Base-by-base conservation (phyloP, 1,140 invertebrate genomes). In the Neelides sp. region DNA sequence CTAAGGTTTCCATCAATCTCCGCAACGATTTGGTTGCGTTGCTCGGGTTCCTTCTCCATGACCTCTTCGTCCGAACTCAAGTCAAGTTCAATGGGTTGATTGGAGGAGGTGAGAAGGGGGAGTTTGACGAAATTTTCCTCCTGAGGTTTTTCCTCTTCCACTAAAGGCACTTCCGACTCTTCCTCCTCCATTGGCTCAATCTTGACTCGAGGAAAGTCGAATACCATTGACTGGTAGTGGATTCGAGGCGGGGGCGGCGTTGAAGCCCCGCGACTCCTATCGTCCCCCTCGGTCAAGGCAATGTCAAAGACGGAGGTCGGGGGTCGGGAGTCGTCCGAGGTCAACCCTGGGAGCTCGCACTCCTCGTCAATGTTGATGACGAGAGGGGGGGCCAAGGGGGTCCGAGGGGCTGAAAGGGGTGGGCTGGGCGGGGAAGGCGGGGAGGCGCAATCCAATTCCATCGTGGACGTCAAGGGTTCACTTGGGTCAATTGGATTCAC, bases 401-500 rank as follows among this genome's bases (percentile, higher is more conserved):
- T 44, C 34, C 15, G 39, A 17, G 32, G 19, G 40, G 22, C 39
- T 28, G 32, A 46, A 41, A 28, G 27, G 46, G 12, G 17, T 41
- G 17, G 30, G 65, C 47, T 32, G 53, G 7, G n/a, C 19, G 7
- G 7, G 43, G 27, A 13, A 17, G 20, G 4, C 3, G 19, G 20
- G 20, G 39, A 49, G 41, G 27, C 17, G 24, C 39, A 44, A n/a
- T 36, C 23, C 34, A 40, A 43, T 39, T 45, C 17, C 41, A 39
- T 20, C 26, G 22, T 47, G 17, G 40, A n/a, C 26, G 36, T 10
- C 44, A 17, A 50, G n/a, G 70, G 69, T 27, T 70, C 61, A 10
- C 66, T 67, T 4, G 64, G 58, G 5, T 53, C 30, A 34, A 64
- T 63, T 12, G 66, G 63, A 17, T 46, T 52, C 55, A 50, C 39